These are phyloP conservation scores for Bombus sylvicola DNA, from an alignment of 1,140 invertebrate genomes.

Conservation along the genomic window DNA sequence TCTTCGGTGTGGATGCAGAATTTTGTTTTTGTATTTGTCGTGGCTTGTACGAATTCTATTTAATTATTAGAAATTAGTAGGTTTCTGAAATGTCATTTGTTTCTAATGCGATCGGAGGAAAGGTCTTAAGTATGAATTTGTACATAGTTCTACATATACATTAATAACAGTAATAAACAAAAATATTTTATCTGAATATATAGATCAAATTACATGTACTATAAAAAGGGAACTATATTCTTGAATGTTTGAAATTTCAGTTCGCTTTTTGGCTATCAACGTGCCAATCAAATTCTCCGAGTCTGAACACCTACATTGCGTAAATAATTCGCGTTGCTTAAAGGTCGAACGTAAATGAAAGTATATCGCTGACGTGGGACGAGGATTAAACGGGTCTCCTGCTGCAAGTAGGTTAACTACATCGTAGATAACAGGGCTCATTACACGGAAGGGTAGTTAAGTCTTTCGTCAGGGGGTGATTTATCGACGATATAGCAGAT, in stretches of 20 bases:
- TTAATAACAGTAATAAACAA: no score
- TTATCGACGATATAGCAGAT: constrained; percentile 41
- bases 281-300: background rate
- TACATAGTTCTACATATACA: no score
- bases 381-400: constrained; percentile 33
- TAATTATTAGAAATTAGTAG: no score
- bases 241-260: no score
- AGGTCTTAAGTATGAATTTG: no score
- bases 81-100: no score
- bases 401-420: constrained; percentile 48
- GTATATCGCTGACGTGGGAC: constrained; percentile 19
- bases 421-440: constrained; percentile 36
- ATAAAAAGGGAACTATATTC: background rate
- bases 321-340: constrained; percentile 14
- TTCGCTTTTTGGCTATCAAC: background rate
- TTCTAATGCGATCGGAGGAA: no score
- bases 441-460: constrained; percentile 37
- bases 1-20: no score
- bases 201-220: no score
- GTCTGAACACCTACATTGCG: background rate
- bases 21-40: no score
- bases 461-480: constrained; percentile 20
- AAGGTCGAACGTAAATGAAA: constrained; percentile 42
- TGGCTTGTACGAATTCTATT: no score
- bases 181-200: no score